phyloP scores from a whole-genome alignment of 1,140 invertebrate species.

The Anadara kagoshimensis region DNA sequence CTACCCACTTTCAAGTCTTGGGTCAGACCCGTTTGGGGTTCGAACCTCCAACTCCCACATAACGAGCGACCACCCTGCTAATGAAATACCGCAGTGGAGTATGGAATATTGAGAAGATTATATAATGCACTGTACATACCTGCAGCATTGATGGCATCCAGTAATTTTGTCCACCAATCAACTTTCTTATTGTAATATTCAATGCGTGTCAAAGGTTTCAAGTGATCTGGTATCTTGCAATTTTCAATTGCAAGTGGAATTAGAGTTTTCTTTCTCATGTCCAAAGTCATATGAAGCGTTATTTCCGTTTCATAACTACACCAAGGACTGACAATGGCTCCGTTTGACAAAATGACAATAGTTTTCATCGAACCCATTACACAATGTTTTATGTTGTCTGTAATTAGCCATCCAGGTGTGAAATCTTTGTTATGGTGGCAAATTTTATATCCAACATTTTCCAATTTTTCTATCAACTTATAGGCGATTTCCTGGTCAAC shows the following conservation, averaged over 20 bases:
- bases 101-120: no score
- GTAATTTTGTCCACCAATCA: background rate
- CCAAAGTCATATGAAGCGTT: conserved; percentile 4
- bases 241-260: conserved; percentile 7
- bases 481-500: background rate
- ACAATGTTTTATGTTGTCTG: conserved; percentile 2
- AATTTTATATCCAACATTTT: background rate
- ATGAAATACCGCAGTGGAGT: no score
- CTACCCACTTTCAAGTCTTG: no score
- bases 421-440: conserved; percentile 2
- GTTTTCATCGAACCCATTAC: conserved; percentile 1
- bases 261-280: background rate
- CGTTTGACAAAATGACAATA: background rate
- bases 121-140: background rate
- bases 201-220: conserved; percentile 1
- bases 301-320: conserved; percentile 1
- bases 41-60: no score
- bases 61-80: no score
- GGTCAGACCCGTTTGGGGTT: no score
- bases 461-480: background rate
- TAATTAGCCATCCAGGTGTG: background rate
- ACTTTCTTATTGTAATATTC: background rate
- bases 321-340: background rate
- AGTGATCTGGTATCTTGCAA: conserved; percentile 2
- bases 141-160: background rate